phyloP scores from a whole-genome alignment of 2,113 vertebrate species.

The Aptenodytes patagonicus region DNA sequence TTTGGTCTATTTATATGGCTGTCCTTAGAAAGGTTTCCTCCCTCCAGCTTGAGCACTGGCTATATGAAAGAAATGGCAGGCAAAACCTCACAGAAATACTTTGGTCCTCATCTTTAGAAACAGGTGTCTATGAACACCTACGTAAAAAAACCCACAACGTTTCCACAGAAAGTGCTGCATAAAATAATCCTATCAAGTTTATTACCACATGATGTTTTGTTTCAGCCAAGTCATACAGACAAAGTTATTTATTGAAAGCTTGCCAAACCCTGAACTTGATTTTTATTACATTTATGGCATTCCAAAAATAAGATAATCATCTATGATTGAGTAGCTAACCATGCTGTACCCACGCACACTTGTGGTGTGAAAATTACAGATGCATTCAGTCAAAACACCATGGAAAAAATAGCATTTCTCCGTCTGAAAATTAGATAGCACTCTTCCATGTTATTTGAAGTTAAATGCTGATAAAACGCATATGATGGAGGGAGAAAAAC shows the following conservation, averaged over 20 bases:
- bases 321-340: constrained; percentile 66
- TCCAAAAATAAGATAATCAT: constrained; percentile 71
- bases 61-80: neutral
- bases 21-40: neutral
- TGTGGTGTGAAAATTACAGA: constrained; percentile 73
- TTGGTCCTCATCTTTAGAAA: neutral
- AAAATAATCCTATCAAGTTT: neutral
- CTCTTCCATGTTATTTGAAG: constrained; percentile 29
- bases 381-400: constrained; percentile 62
- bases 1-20: neutral
- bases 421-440: constrained; percentile 55
- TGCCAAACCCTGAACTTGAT: constrained; percentile 46
- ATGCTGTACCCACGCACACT: constrained; percentile 67
- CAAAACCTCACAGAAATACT: neutral
- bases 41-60: neutral
- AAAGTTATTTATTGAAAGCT: constrained; percentile 42
- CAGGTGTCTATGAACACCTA: neutral
- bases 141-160: neutral
- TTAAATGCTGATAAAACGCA: constrained; percentile 31
- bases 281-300: constrained; percentile 66
- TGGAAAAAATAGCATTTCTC: constrained; percentile 58
- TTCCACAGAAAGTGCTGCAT: neutral
- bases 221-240: constrained; percentile 24
- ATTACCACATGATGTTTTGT: constrained; percentile 11
- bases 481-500: constrained; percentile 14